Evolutionary conservation across 2,113 vertebrate genomes (phyloP).

Genomic region (Nestor notabilis): DNA sequence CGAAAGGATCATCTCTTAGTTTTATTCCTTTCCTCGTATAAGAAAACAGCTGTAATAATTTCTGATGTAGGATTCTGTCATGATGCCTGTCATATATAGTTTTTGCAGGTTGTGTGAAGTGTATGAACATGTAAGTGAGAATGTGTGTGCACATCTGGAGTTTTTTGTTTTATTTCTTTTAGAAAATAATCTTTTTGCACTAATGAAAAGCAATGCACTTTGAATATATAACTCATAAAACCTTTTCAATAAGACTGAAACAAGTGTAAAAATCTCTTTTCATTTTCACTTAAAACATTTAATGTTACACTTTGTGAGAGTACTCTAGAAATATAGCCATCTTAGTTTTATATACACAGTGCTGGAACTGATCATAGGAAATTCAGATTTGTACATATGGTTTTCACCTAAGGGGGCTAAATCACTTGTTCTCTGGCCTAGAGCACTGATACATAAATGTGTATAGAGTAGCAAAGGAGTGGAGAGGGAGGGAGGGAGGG

Average conservation of each 20-base stretch:
- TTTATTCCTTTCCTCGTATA: neutral
- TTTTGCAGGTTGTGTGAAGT: neutral
- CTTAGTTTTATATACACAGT: neutral
- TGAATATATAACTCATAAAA: neutral
- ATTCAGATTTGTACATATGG: neutral
- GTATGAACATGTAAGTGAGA: neutral
- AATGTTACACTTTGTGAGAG: neutral
- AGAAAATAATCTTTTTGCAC: neutral
- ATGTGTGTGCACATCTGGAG: rapidly evolving
- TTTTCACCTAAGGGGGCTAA: neutral
- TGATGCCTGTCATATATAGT: neutral
- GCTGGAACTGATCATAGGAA: neutral
- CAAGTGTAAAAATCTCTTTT: neutral
- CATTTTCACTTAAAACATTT: neutral
- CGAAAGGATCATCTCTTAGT: neutral
- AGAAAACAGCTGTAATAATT: neutral
- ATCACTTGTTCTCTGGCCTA: neutral
- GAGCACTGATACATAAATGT: neutral
- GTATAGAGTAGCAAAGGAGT: neutral
- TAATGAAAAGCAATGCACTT: neutral
- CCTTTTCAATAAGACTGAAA: neutral
- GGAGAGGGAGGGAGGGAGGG: neutral
- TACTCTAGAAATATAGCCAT: neutral
- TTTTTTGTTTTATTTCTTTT: neutral
- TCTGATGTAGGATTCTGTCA: neutral